Conservation (phyloP, 2,797 vertebrate genomes). For the Crenuchus spilurus region DNA sequence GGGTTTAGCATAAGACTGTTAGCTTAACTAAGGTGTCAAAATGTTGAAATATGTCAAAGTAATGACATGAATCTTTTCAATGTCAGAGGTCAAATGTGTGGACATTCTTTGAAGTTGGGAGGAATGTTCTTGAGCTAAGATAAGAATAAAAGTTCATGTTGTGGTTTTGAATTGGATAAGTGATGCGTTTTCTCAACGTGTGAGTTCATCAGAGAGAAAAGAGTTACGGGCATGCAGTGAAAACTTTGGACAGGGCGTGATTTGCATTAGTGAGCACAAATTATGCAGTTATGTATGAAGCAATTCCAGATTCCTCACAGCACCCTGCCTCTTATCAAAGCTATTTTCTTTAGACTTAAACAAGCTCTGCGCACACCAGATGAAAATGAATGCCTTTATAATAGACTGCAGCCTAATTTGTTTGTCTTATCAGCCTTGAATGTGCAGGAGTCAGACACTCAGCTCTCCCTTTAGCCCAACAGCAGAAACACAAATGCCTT, state of each 20-base stretch:
- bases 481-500: not conserved
- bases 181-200: not conserved
- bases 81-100: not conserved
- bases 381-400: conserved; percentile 27
- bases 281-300: conserved; percentile 19
- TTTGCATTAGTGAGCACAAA: conserved; percentile 35
- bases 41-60: not conserved
- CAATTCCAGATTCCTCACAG: conserved; percentile 24
- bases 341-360: conserved; percentile 11
- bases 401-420: not conserved
- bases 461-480: conserved; percentile 18
- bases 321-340: conserved; percentile 36
- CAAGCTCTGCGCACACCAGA: conserved; percentile 15
- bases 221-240: not conserved
- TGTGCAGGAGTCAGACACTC: not conserved
- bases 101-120: not conserved
- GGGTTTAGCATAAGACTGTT: no score
- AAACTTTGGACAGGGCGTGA: conserved; percentile 22
- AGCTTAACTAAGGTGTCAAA: not conserved
- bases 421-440: conserved; percentile 19
- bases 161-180: conserved; percentile 10
- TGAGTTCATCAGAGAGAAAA: conserved; percentile 6
- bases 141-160: not conserved
- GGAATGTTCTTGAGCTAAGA: not conserved
- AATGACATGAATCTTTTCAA: not conserved